phyloP scores from a whole-genome alignment of 2,797 vertebrate species.

The Sebastes minor region DNA sequence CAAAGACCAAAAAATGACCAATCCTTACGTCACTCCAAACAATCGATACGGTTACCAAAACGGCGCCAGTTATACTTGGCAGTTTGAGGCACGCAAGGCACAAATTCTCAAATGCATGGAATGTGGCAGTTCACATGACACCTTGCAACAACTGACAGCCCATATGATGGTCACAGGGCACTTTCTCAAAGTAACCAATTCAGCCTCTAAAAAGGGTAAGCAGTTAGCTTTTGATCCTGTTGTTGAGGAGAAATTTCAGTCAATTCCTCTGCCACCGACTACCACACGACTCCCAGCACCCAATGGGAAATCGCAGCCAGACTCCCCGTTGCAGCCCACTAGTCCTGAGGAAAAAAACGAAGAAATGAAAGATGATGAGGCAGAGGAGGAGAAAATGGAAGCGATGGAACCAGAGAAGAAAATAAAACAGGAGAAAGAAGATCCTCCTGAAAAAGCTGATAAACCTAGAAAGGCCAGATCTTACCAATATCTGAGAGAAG shows the following conservation, averaged over 20 bases:
- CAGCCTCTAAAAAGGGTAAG: slow-evolving; percentile 98
- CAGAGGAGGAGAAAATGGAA: slow-evolving; percentile 81
- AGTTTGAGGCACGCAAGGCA: slow-evolving; percentile 97
- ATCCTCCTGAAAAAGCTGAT: slow-evolving; percentile 75
- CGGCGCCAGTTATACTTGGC: slow-evolving; percentile 99
- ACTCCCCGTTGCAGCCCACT: slow-evolving; percentile 83
- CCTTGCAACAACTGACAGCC: slow-evolving; percentile 96
- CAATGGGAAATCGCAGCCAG: slow-evolving; percentile 87
- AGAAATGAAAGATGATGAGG: slow-evolving; percentile 47
- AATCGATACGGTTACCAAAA: slow-evolving; percentile 99
- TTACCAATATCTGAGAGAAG: slow-evolving; percentile 95
- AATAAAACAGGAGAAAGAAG: slow-evolving; percentile 94
- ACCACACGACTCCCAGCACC: slow-evolving; percentile 88
- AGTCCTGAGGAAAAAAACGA: slow-evolving; percentile 86
- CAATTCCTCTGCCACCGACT: slow-evolving; percentile 95
- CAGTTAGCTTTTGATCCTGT: slow-evolving; percentile 94
- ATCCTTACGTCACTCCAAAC: slow-evolving; percentile 97
- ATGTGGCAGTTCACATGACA: slow-evolving; percentile 98
- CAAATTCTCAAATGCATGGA: slow-evolving; percentile 99
- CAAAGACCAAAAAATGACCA: slow-evolving; percentile 93
- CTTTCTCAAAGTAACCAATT: slow-evolving; percentile 97
- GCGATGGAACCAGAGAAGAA: slow-evolving; percentile 83
- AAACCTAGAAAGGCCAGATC: slow-evolving; percentile 75
- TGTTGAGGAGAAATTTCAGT: slow-evolving; percentile 96
- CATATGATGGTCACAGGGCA: slow-evolving; percentile 99